Percentiles rank a stretch among this genome's conserved stretches.
Evolutionary conservation across 2,888 invertebrate genomes (phyloP).

Genomic region (Pandemis cinnamomeana): DNA sequence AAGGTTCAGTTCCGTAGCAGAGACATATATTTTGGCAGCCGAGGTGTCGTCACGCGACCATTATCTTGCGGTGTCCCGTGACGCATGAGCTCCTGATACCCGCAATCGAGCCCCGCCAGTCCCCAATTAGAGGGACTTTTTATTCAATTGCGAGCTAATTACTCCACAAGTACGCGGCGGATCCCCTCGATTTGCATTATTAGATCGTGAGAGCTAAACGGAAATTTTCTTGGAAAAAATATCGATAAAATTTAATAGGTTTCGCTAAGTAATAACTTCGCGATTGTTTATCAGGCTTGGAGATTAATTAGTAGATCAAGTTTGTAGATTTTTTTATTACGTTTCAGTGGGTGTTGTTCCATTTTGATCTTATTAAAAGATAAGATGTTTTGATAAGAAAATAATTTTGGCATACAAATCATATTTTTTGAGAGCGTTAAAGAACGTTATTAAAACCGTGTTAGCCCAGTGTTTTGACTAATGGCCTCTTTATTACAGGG

Average conservation of each 20-base stretch:
- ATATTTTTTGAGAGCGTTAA: no score
- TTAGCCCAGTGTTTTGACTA: no score
- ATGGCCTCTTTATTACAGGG: no score
- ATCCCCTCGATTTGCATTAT: constrained; percentile 21
- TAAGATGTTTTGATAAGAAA: neutral
- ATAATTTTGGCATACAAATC: no score
- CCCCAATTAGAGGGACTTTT: neutral
- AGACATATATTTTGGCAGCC: neutral
- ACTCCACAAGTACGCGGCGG: neutral
- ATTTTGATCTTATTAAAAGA: neutral
- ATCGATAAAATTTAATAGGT: constrained; percentile 7
- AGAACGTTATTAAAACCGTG: no score
- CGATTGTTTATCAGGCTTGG: constrained; percentile 2
- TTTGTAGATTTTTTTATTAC: neutral
- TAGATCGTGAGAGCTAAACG: constrained; percentile 9
- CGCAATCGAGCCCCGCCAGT: neutral
- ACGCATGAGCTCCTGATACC: constrained; percentile 3
- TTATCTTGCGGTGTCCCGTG: neutral
- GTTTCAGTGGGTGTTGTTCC: neutral
- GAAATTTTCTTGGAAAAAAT: constrained; percentile 18
- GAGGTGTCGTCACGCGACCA: neutral
- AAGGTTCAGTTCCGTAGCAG: neutral
- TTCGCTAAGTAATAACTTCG: neutral
- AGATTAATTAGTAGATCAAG: constrained; percentile 12
- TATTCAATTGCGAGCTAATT: neutral